Base-by-base conservation (phyloP, 2,113 vertebrate genomes). In the Mirounga angustirostris region DNA sequence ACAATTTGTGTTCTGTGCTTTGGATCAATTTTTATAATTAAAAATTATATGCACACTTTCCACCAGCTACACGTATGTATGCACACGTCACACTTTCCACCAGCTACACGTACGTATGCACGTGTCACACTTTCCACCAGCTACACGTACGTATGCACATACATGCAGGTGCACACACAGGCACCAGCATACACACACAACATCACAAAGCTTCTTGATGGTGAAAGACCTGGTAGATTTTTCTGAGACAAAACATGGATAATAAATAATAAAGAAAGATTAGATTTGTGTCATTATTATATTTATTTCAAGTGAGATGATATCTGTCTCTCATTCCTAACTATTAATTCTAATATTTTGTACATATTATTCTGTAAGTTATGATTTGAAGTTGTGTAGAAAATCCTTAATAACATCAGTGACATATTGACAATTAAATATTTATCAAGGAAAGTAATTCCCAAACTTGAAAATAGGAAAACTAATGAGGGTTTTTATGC, bases 381-480 rank as follows among this genome's bases (percentile, higher is more conserved):
- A 93, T 28, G 13, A 97, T 96, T 93, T 54, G 87, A 69, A 59
- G 71, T 87, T 56, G 82, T 16, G 24, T 91, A 97, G 96, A 96
- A 88, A 96, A 83, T 76, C 80, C 21, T 97, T 97, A 94, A 89
- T 95, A 59, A 96, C 69, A 89, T 81, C 30, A 96, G 59, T 14
- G 26, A 50, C 95, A 89, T 63, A 97, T 67, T 92, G 88, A 69
- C 58, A 96, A 98, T 56, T 97, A 76, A 96, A 71, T 92, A 89
- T 43, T 43, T 43, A 43, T 30, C 89, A 43, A 86, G 81, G 67
- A 93, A 96, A 86, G 71, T 74, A 28, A 84, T 76, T 98, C 59
- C 65, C 90, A 96, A 96, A 93, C 16, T 76, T 81, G 61, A 73
- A 98, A 97, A 36, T 84, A 58, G 63, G 78, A 97, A 97, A 84